Conservation (phyloP, 2,113 vertebrate species). For the Puntigrus tetrazona region DNA sequence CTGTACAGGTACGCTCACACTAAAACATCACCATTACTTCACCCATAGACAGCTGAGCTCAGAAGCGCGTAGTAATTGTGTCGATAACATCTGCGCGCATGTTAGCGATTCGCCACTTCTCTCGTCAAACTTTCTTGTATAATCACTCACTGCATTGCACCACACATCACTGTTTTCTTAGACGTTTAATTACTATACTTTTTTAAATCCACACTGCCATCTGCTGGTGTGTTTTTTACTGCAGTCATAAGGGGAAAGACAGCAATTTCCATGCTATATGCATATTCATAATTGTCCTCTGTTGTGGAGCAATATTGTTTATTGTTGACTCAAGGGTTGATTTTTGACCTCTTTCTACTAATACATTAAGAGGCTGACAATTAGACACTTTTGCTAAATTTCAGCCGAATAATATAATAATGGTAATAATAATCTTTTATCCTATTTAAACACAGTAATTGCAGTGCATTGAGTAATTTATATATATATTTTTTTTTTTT, state of each 20-base stretch:
- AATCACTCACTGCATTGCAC: conserved; percentile 1
- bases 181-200: background rate
- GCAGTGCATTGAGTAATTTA: background rate
- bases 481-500: background rate
- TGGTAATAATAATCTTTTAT: background rate
- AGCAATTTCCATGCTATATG: background rate
- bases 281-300: background rate
- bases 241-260: conserved; percentile 1
- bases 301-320: background rate
- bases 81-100: background rate
- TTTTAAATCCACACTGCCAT: conserved; percentile 55
- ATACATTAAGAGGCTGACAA: background rate
- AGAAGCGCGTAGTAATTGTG: background rate
- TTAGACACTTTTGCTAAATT: background rate
- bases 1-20: conserved; percentile 83
- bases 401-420: background rate
- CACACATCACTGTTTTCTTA: background rate
- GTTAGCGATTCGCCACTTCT: background rate
- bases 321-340: background rate
- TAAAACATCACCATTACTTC: background rate
- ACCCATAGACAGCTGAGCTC: background rate
- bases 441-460: background rate
- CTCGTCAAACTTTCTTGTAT: background rate
- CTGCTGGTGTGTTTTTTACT: conserved; percentile 52
- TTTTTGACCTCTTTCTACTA: background rate